Conservation (phyloP, 1,140 invertebrate species). For the Trichonephila clavipes region DNA sequence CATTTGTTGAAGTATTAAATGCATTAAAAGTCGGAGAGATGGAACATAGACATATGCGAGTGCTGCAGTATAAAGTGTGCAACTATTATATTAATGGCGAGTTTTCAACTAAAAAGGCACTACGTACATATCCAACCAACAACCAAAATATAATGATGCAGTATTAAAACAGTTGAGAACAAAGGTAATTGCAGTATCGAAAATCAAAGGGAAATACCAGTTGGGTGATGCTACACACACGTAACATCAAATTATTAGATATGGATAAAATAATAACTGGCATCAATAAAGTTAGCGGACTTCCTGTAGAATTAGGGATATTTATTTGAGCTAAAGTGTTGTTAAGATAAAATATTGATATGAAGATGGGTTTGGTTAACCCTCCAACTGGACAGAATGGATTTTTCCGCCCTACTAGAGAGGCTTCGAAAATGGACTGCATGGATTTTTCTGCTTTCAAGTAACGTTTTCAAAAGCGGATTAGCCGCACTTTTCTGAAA, state of each 20-base stretch:
- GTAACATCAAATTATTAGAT: conserved; percentile 64
- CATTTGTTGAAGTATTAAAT: conserved; percentile 77
- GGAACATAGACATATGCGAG: conserved; percentile 61
- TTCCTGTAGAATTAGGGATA: conserved; percentile 70
- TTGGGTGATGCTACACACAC: conserved; percentile 44
- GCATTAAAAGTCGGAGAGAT: conserved; percentile 75
- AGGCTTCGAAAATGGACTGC: too few relatives aligned
- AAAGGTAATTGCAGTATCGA: conserved; percentile 55
- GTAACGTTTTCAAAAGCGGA: too few relatives aligned
- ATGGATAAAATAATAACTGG: conserved; percentile 56
- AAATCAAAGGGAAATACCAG: conserved; percentile 66
- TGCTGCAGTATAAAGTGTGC: conserved; percentile 64
- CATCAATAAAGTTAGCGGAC: conserved; percentile 74
- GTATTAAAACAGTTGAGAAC: conserved; percentile 62
- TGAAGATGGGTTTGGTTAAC: conserved; percentile 80
- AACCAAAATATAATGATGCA: conserved; percentile 66
- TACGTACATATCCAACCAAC: conserved; percentile 76
- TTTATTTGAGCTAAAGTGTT: conserved; percentile 78
- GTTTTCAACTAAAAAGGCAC: conserved; percentile 67
- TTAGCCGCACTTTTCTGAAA: too few relatives aligned
- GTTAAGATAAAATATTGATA: conserved; percentile 80
- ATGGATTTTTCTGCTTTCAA: too few relatives aligned
- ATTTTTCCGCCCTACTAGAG: too few relatives aligned
- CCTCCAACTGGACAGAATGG: too few relatives aligned
- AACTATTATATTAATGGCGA: conserved; percentile 40